Evolutionary conservation across 92 coral and sea anemone species (phyloP).

Genomic region (Epizoanthus rinbou): DNA sequence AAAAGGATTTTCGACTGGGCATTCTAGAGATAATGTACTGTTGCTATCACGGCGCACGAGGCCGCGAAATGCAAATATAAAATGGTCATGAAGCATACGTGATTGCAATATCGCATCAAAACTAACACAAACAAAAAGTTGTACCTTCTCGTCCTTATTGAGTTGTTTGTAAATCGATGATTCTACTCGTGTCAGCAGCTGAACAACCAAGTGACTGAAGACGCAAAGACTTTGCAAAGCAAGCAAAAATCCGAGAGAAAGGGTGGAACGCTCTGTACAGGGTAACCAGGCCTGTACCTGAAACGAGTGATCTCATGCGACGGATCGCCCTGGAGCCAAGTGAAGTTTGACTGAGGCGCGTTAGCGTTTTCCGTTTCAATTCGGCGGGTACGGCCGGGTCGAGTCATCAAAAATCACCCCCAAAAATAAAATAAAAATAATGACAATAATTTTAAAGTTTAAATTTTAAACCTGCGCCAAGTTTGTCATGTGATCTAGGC

Average conservation of each 20-base stretch:
- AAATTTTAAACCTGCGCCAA: too few species aligned
- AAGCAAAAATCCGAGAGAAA: not conserved
- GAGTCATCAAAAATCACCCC: too few species aligned
- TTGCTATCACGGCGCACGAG: too few species aligned
- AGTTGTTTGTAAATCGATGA: not conserved
- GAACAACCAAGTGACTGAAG: not conserved
- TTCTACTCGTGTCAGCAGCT: not conserved
- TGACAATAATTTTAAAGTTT: too few species aligned
- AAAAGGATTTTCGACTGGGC: too few species aligned
- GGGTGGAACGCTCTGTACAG: not conserved
- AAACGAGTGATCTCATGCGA: not conserved
- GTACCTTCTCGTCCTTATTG: constrained; percentile 1
- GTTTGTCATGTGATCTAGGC: too few species aligned
- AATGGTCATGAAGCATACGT: not conserved
- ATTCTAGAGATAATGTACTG: too few species aligned
- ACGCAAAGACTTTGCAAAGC: not conserved
- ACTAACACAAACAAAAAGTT: not conserved
- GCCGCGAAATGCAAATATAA: not conserved
- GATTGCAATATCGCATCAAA: not conserved
- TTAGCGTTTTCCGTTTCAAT: too few species aligned
- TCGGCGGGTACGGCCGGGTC: too few species aligned
- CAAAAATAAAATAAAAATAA: too few species aligned
- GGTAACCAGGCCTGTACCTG: constrained; percentile 17
- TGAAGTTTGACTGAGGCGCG: too few species aligned
- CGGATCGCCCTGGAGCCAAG: too few species aligned